phyloP scores from a whole-genome alignment of 2,797 vertebrate genomes.

The Pangasius macronema region DNA sequence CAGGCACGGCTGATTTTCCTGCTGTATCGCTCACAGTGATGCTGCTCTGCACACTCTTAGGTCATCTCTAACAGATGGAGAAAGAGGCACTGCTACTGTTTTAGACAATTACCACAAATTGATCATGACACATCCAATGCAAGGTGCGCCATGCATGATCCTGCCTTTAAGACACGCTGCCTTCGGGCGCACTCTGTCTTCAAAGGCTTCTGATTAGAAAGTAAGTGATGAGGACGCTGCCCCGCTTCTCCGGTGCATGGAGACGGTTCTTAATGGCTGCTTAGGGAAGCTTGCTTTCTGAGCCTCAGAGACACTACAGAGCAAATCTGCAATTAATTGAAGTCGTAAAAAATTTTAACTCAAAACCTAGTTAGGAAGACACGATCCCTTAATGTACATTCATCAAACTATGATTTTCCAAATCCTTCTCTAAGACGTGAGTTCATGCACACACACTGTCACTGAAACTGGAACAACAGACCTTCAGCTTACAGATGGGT shows the following conservation, averaged over 20 bases:
- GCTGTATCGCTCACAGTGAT: background rate
- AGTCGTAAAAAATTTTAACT: slow-evolving; percentile 16
- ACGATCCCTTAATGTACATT: slow-evolving; percentile 14
- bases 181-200: slow-evolving; percentile 37
- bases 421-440: background rate
- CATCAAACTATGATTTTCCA: background rate
- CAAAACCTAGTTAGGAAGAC: slow-evolving; percentile 23
- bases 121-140: slow-evolving; percentile 42
- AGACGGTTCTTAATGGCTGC: slow-evolving; percentile 24
- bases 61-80: slow-evolving; percentile 33
- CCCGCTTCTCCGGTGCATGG: slow-evolving; percentile 3
- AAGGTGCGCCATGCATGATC: slow-evolving; percentile 33
- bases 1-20: background rate
- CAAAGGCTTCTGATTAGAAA: slow-evolving; percentile 51
- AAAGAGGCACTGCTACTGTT: slow-evolving; percentile 37
- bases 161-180: slow-evolving; percentile 34
- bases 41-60: slow-evolving; percentile 34
- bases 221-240: slow-evolving; percentile 46
- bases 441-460: background rate
- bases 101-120: slow-evolving; percentile 50
- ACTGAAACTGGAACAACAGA: background rate
- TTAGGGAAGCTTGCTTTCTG: slow-evolving; percentile 19
- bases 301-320: slow-evolving; percentile 33
- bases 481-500: background rate
- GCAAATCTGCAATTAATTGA: slow-evolving; percentile 35